Percentiles rank a stretch among this genome's conserved stretches.
Evolutionary conservation across 23 tunicate species (phyloP).

Genomic region (Ascidia mentula): DNA sequence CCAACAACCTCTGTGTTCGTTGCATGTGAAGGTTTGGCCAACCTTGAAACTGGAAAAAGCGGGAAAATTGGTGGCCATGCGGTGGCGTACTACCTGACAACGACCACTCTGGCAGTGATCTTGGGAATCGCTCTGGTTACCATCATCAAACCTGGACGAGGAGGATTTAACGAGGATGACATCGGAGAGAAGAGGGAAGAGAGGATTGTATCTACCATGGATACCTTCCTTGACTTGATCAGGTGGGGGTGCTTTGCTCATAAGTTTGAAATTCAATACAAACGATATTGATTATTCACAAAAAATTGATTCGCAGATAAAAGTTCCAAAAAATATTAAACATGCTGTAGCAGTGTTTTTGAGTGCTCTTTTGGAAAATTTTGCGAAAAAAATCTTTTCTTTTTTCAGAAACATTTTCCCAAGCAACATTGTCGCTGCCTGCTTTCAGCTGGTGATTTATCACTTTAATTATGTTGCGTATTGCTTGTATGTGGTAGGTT

Average conservation of each 20-base stretch:
- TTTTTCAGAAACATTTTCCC: conserved; percentile 59
- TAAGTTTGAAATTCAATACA: background rate
- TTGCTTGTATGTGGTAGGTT: too few species aligned
- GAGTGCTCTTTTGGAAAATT: too few species aligned
- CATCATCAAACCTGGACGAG: conserved; percentile 61
- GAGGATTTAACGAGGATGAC: background rate
- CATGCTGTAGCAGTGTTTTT: too few species aligned
- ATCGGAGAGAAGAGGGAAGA: background rate
- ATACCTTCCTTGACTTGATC: conserved; percentile 79
- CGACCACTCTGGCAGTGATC: conserved; percentile 76
- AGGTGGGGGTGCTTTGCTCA: conserved; percentile 38
- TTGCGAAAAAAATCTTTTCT: background rate
- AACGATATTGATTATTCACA: background rate
- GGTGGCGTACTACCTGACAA: conserved; percentile 64
- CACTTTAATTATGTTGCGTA: too few species aligned
- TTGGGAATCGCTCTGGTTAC: conserved; percentile 77
- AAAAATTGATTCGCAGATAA: background rate
- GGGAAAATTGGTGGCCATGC: conserved; percentile 86
- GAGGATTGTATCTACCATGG: conserved; percentile 57
- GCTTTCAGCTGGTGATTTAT: conserved; percentile 83
- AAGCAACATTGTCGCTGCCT: conserved; percentile 72
- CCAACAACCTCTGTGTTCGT: too few species aligned
- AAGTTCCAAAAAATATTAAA: too few species aligned
- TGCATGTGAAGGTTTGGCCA: conserved; percentile 83
- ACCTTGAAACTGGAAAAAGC: conserved; percentile 59